phyloP scores from a whole-genome alignment of 2,113 vertebrate species.

The Scatophagus argus region DNA sequence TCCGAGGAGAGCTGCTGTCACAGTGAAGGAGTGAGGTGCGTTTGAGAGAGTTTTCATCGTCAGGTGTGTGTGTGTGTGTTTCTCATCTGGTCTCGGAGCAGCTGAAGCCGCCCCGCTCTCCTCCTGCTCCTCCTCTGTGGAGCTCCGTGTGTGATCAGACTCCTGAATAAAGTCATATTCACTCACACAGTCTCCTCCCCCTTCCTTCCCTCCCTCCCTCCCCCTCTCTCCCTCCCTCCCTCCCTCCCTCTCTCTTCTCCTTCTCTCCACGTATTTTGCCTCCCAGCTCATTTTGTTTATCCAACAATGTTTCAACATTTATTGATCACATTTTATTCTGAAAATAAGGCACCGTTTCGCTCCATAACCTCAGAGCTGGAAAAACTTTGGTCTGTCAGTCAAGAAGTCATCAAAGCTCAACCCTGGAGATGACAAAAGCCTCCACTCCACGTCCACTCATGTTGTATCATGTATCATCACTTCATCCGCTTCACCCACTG shows the following conservation, averaged over 20 bases:
- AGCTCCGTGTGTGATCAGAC: slow-evolving; percentile 73
- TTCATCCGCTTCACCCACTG: no score
- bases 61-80: neutral
- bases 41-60: slow-evolving; percentile 11
- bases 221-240: slow-evolving; percentile 4
- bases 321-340: no score
- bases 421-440: no score
- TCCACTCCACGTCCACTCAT: no score
- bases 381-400: no score
- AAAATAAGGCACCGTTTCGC: no score
- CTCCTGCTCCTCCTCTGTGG: slow-evolving; percentile 34
- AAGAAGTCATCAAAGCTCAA: no score
- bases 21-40: neutral
- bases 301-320: no score
- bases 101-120: slow-evolving; percentile 13
- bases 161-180: slow-evolving; percentile 55
- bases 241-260: slow-evolving; percentile 20
- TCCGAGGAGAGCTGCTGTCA: no score
- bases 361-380: no score
- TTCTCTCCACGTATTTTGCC: neutral
- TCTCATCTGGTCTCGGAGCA: slow-evolving; percentile 12
- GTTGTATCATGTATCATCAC: no score
- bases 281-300: neutral
- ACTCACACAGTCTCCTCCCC: slow-evolving; percentile 4
- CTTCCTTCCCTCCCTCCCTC: slow-evolving; percentile 6